Base-by-base conservation (phyloP, 2,888 invertebrate genomes). In the Drosophila falleni region DNA sequence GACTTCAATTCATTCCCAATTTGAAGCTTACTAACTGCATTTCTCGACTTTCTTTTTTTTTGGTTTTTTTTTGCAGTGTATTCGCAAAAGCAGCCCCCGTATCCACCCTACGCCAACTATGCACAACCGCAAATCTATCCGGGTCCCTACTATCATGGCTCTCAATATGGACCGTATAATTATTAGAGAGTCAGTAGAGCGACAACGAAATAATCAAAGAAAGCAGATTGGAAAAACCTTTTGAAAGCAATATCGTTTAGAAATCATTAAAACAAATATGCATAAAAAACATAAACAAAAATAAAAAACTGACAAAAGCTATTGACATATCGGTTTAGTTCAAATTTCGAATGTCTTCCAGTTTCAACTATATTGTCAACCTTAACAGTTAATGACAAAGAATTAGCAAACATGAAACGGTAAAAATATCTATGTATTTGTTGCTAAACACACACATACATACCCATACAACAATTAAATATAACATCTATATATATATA, bases 101-200 rank as follows among this genome's bases (percentile, higher is more conserved):
- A 92, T 74, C 92, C 92, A 58, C 97, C 97, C 15, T 98, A 97
- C 92, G 96, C 97, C 59, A 97, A 97, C 67, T 97, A 97, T 93
- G 96, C 97, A 63, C 94, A 95, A 47, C 96, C 96, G 0, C 95
- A 95, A 59, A 95, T 97, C 59, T 97, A 97, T 93, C 96, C 97
- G 66, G 96, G 96, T 42, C 97, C 97, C 35, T 97, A 97, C 91
- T 98, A 98, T 93, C 97, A 97, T 93, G 97, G 97, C 89, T 97
- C 97, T 56, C 97, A 97, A 91, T 98, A 98, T 92, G 97, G 97
- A 59, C 97, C 97, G 55, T 98, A 98, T 94, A 97, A 97, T 94
- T 98, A 98, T 94, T 98, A 95, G 64, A 29, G 51, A 19, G 39
- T 37, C 59, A 55, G 35, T 19, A 49, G 42, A 37, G 41, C 50